A percentile compares a stretch with the other conserved stretches of the same genome.
phyloP scores from a whole-genome alignment of 2,888 invertebrate species.

The Himalopsyche anomala region DNA sequence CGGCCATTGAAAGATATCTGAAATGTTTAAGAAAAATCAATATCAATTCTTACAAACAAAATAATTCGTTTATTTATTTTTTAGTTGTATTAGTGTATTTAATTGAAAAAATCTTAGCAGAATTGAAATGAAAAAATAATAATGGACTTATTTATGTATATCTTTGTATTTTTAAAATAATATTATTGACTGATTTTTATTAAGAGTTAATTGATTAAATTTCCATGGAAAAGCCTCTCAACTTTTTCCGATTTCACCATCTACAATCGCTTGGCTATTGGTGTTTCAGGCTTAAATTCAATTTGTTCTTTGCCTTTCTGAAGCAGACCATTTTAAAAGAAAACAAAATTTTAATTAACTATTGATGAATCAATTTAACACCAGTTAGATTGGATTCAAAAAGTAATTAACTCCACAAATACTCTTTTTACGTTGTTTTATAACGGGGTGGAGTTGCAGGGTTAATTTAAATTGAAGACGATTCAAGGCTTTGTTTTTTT shows the following conservation, averaged over 20 bases:
- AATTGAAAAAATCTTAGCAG: too few relatives aligned
- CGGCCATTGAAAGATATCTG: too few relatives aligned
- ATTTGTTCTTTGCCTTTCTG: background rate
- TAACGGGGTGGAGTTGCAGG: background rate
- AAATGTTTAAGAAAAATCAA: too few relatives aligned
- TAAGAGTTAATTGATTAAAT: too few relatives aligned
- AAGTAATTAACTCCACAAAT: conserved; percentile 24
- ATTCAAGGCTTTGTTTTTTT: background rate
- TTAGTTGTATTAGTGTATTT: too few relatives aligned
- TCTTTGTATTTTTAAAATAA: too few relatives aligned
- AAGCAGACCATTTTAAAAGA: background rate
- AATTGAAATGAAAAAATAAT: too few relatives aligned
- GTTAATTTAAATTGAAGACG: background rate
- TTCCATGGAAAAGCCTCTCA: too few relatives aligned
- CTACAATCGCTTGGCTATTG: background rate
- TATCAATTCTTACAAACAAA: too few relatives aligned
- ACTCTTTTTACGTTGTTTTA: conserved; percentile 11
- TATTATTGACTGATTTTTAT: too few relatives aligned
- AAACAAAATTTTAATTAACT: conserved; percentile 31
- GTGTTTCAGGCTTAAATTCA: background rate
- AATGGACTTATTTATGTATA: too few relatives aligned
- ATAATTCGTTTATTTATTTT: too few relatives aligned
- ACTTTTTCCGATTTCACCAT: background rate
- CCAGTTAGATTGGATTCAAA: conserved; percentile 1
- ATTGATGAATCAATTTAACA: conserved; percentile 20